phyloP scores from a whole-genome alignment of 2,797 vertebrate genomes.

The Gymnoscopelus microlampas region DNA sequence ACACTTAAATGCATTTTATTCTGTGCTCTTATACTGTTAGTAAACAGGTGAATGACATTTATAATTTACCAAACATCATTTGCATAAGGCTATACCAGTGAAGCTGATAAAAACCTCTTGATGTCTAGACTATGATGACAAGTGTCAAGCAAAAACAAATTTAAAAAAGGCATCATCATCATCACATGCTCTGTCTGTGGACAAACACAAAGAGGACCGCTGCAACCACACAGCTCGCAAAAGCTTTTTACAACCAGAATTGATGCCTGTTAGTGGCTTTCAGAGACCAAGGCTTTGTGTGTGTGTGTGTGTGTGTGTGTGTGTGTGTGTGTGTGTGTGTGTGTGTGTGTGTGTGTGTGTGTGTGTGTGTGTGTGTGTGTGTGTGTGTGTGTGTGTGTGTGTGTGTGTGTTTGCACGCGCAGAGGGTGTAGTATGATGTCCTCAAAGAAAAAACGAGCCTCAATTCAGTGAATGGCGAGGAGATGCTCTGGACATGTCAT shows the following conservation, averaged over 20 bases:
- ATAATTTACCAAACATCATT: conserved; percentile 62
- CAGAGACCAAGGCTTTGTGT: conserved; percentile 56
- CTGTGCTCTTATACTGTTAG: conserved; percentile 73
- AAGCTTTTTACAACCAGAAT: conserved; percentile 71
- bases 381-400: too few relatives aligned
- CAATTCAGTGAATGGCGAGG: conserved; percentile 49
- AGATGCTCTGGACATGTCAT: conserved; percentile 37
- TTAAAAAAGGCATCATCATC: conserved; percentile 51
- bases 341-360: too few relatives aligned
- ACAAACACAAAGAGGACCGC: conserved; percentile 60
- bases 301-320: neutral
- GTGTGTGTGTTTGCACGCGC: neutral
- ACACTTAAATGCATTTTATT: conserved; percentile 78
- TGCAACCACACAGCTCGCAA: conserved; percentile 61
- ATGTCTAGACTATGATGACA: conserved; percentile 42
- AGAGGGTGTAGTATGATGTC: conserved; percentile 35
- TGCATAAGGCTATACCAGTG: conserved; percentile 70
- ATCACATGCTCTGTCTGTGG: conserved; percentile 66
- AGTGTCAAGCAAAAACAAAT: conserved; percentile 14
- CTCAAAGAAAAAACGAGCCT: conserved; percentile 57
- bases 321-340: too few relatives aligned
- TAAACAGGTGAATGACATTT: conserved; percentile 69
- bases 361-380: too few relatives aligned
- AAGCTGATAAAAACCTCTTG: conserved; percentile 57
- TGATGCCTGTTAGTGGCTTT: conserved; percentile 62